phyloP scores from a whole-genome alignment of 2,888 invertebrate species.

The Morpho achilles region DNA sequence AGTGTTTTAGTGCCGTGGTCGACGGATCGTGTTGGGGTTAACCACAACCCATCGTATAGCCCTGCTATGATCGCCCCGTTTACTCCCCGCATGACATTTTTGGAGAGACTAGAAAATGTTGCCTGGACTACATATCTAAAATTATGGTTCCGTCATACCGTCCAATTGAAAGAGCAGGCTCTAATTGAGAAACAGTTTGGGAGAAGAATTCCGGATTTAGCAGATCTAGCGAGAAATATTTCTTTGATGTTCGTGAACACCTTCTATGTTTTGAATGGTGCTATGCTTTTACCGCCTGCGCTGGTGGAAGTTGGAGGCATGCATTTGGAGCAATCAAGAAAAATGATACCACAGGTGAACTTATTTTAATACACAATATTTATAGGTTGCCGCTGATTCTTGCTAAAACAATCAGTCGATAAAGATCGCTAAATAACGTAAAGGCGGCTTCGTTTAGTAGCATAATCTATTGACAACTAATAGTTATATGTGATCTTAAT shows the following conservation, averaged over 20 bases:
- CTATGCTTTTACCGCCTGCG: constrained; percentile 75
- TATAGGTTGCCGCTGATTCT: no score
- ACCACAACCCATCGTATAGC: constrained; percentile 72
- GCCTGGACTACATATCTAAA: constrained; percentile 48
- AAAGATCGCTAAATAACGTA: no score
- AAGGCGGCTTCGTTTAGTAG: no score
- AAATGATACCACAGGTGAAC: constrained; percentile 30
- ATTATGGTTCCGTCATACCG: constrained; percentile 46
- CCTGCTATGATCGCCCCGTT: constrained; percentile 75
- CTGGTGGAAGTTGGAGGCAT: constrained; percentile 82
- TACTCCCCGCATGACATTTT: constrained; percentile 67
- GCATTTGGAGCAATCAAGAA: constrained; percentile 51
- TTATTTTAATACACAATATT: no score
- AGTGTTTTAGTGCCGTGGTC: constrained; percentile 80
- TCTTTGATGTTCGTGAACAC: constrained; percentile 74
- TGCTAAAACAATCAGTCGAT: no score
- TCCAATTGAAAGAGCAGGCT: constrained; percentile 35
- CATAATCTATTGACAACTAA: no score
- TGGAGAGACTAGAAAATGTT: constrained; percentile 67
- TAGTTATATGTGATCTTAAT: no score
- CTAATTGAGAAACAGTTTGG: constrained; percentile 48
- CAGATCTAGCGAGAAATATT: constrained; percentile 57
- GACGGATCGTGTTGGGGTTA: constrained; percentile 59
- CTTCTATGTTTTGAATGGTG: constrained; percentile 75
- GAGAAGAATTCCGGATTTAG: constrained; percentile 56